Base-by-base conservation (phyloP, 2,888 invertebrate species). In the Nomada lathburiana region DNA sequence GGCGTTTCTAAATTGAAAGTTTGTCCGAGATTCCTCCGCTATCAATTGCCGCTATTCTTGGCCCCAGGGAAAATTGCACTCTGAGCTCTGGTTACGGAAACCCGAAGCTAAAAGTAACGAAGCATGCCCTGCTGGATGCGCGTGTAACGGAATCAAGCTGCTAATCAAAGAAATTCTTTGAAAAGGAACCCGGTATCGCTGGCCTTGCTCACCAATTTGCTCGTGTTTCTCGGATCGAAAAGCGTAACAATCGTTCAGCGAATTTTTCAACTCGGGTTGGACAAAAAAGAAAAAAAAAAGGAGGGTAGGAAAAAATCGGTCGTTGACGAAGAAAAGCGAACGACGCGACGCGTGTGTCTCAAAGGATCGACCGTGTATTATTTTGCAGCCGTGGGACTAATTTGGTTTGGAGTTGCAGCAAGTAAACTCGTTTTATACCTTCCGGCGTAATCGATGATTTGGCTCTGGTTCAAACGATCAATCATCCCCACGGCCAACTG, bases 1-100 rank as follows among this genome's bases (percentile, higher is more conserved):
- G 11, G 55, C 76, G 29, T 73, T 65, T 78, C 71, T 71, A 82
- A 84, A 84, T 84, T 85, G 82, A 77, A 88, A 82, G 84, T 84
- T 76, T 69, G 74, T 50, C 36, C 11, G 73, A 55, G 59, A 75
- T 71, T 65, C 71, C 72, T 67, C 53, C 55, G n/a, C 52, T 70
- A 73, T 83, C 79, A 71, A 80, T 82, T 75, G 64, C 44, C 62
- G 26, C 50, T 42, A 7, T 42, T 9, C 63, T 62, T 44, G 50
- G 13, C 18, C 20, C 13, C 20, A n/a, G 16, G 26, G 50, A 26
- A 81, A 76, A 79, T 85, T 87, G 76, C 78, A 75, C 62, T 55
- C 50, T 67, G n/a, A 87, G 68, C 77, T 75, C 70, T 52, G 44
- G 63, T 79, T 74, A 50, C 53, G n/a, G 63, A 71, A 74, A 62